Evolutionary conservation across 2,113 vertebrate species (phyloP).

Genomic region (Sciurus niger): DNA sequence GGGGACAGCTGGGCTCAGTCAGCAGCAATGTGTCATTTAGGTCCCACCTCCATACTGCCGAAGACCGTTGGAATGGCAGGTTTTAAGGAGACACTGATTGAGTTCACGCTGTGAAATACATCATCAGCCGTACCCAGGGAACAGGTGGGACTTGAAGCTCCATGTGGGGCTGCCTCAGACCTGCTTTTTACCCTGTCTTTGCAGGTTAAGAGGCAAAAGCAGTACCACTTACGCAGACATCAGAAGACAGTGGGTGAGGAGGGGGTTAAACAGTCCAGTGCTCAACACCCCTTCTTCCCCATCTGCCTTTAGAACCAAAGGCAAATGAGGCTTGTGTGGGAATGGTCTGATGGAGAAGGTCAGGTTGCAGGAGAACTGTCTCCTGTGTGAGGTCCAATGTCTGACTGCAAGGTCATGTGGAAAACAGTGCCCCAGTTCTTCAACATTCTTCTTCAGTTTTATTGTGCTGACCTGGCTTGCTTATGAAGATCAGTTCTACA

Average conservation of each 20-base stretch:
- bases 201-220: slow-evolving; percentile 33
- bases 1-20: not conserved
- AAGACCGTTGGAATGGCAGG: slow-evolving; percentile 14
- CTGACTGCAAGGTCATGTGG: not conserved
- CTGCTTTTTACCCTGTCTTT: not conserved
- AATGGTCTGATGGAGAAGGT: slow-evolving; percentile 62
- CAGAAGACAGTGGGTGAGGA: slow-evolving; percentile 49
- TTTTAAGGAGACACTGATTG: not conserved
- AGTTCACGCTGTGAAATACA: slow-evolving; percentile 64
- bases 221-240: slow-evolving; percentile 27
- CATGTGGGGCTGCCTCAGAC: slow-evolving; percentile 8
- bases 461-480: not conserved
- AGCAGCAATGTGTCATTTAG: slow-evolving; percentile 70
- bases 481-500: slow-evolving; percentile 68
- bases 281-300: not conserved
- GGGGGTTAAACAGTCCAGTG: not conserved
- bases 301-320: slow-evolving; percentile 63
- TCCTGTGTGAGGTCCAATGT: not conserved
- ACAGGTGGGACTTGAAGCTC: slow-evolving; percentile 58
- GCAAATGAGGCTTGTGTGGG: slow-evolving; percentile 20
- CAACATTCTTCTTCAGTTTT: slow-evolving; percentile 56
- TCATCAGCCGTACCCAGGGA: slow-evolving; percentile 61
- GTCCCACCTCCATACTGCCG: slow-evolving; percentile 55
- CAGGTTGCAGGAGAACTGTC: slow-evolving; percentile 39
- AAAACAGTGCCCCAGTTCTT: slow-evolving; percentile 10